Conservation (phyloP, 2,797 vertebrate species). For the Pseudochaenichthys georgianus region DNA sequence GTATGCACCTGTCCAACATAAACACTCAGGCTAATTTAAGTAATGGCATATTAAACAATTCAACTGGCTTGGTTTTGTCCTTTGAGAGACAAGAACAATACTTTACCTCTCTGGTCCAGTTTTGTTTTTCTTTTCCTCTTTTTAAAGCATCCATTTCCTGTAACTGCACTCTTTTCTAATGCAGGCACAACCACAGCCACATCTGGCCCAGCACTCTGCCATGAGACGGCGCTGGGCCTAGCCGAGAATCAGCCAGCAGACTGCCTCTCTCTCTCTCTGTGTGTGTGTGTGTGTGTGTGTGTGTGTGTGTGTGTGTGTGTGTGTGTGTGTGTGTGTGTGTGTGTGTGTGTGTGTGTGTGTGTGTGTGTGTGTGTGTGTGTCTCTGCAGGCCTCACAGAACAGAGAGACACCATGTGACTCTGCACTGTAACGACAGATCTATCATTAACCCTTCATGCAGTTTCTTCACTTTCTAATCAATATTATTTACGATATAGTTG, state of each 20-base stretch:
- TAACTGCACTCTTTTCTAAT: constrained; percentile 83
- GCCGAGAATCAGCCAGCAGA: constrained; percentile 79
- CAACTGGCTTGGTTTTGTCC: constrained; percentile 65
- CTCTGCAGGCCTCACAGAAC: constrained; percentile 55
- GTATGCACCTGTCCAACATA: constrained; percentile 54
- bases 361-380: too few species aligned
- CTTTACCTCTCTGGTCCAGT: constrained; percentile 51
- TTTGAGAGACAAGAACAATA: constrained; percentile 73
- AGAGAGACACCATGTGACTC: constrained; percentile 29
- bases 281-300: constrained; percentile 86
- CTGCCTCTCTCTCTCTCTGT: constrained; percentile 82
- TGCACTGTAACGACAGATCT: constrained; percentile 40
- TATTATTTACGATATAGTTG: constrained; percentile 23
- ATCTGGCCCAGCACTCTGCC: constrained; percentile 86
- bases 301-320: too few species aligned
- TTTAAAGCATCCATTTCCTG: constrained; percentile 84
- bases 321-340: too few species aligned
- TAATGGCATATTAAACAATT: constrained; percentile 75
- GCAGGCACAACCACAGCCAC: constrained; percentile 84
- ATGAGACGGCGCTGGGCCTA: constrained; percentile 76
- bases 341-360: constrained; percentile 85
- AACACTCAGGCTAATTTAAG: constrained; percentile 67
- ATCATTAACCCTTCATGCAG: constrained; percentile 74
- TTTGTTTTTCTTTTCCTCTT: constrained; percentile 54
- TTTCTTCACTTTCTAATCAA: constrained; percentile 66